phyloP scores from a whole-genome alignment of 2,797 vertebrate genomes.

The Acanthurus lineatus region DNA sequence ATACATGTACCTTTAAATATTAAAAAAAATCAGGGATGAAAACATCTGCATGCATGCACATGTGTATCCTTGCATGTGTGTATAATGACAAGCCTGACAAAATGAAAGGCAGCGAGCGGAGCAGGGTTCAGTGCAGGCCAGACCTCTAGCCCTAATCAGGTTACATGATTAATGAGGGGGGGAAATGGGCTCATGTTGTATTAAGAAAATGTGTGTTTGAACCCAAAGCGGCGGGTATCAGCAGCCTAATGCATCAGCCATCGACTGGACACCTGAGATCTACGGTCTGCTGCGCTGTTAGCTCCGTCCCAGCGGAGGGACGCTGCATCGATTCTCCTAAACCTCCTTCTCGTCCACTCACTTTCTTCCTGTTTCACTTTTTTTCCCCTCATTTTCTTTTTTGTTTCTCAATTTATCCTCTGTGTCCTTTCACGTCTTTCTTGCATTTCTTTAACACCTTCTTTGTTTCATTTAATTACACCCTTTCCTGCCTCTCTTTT shows the following conservation, averaged over 20 bases:
- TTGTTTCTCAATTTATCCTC: slow-evolving; percentile 22
- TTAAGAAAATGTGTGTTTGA: slow-evolving; percentile 91
- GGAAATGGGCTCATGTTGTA: slow-evolving; percentile 90
- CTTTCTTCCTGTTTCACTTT: slow-evolving; percentile 61
- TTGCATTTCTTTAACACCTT: slow-evolving; percentile 62
- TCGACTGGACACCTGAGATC: slow-evolving; percentile 89
- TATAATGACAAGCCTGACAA: slow-evolving; percentile 65
- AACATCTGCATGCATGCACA: slow-evolving; percentile 38
- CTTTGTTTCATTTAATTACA: slow-evolving; percentile 58
- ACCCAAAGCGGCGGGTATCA: slow-evolving; percentile 85
- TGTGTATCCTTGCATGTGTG: slow-evolving; percentile 56
- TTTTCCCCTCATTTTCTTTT: slow-evolving; percentile 13
- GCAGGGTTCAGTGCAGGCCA: slow-evolving; percentile 64
- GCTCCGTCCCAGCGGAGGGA: slow-evolving; percentile 74
- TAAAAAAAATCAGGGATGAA: slow-evolving; percentile 38
- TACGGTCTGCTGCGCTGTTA: slow-evolving; percentile 73
- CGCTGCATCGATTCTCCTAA: slow-evolving; percentile 79
- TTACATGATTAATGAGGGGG: slow-evolving; percentile 90
- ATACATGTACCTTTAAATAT: slow-evolving; percentile 2
- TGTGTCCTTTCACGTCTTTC: slow-evolving; percentile 29
- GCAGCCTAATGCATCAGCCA: slow-evolving; percentile 89
- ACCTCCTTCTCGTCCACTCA: slow-evolving; percentile 57
- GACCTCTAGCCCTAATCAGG: slow-evolving; percentile 79
- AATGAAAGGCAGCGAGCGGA: slow-evolving; percentile 73
- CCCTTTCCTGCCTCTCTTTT: slow-evolving; percentile 39